Percentiles rank a stretch among this genome's conserved stretches.
phyloP scores from a whole-genome alignment of 2,888 invertebrate genomes.

The Dynastes maya region DNA sequence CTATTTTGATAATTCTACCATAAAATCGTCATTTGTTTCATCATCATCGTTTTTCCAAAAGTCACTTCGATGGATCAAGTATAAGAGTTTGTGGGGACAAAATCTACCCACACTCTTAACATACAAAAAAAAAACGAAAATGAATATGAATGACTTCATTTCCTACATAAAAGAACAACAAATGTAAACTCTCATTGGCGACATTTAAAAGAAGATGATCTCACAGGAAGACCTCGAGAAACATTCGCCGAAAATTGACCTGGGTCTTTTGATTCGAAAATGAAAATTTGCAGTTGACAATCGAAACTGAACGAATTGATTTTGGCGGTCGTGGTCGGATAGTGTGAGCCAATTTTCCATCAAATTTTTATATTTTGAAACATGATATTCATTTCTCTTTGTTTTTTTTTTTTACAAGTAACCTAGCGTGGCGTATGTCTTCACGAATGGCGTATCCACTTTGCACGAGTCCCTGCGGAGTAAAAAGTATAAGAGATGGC shows the following conservation, averaged over 20 bases:
- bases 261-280: too few species aligned
- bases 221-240: not conserved
- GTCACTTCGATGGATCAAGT: too few species aligned
- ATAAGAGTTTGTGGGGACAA: too few species aligned
- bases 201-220: constrained; percentile 7
- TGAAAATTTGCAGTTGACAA: too few species aligned
- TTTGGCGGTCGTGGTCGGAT: too few species aligned
- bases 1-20: too few species aligned
- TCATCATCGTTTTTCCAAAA: too few species aligned
- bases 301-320: too few species aligned
- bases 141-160: not conserved
- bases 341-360: too few species aligned
- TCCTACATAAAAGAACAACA: not conserved
- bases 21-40: too few species aligned
- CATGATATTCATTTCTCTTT: not conserved
- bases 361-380: too few species aligned
- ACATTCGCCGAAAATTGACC: not conserved
- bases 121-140: not conserved
- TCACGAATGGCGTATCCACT: constrained; percentile 92
- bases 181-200: not conserved
- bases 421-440: constrained; percentile 94
- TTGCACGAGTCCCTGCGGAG: constrained; percentile 87
- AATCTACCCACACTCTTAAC: too few species aligned
- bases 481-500: constrained; percentile 63
- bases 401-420: constrained; percentile 79